A percentile compares a stretch with the other conserved stretches of the same genome.
Conservation (phyloP, 2,113 vertebrate species). For the Toxostoma redivivum region DNA sequence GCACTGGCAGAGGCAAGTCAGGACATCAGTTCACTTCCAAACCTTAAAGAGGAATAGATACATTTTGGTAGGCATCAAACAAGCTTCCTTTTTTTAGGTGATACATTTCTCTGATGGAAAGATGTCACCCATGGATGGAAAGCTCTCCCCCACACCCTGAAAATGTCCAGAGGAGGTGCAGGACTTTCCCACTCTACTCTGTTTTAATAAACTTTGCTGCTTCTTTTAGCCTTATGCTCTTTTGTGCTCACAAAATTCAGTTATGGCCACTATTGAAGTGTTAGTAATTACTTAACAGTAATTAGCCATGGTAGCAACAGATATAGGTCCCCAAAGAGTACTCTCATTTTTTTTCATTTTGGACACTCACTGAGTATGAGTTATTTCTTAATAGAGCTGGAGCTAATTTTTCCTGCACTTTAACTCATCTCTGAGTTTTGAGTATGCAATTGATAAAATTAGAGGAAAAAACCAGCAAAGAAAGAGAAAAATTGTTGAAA, state of each 20-base stretch:
- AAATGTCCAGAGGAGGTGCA: neutral
- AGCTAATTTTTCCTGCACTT: neutral
- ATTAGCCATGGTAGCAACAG: neutral
- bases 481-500: neutral
- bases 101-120: neutral
- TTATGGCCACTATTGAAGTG: neutral
- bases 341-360: neutral
- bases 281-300: neutral
- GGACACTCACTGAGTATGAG: neutral
- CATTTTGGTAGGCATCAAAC: neutral
- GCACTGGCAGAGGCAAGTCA: neutral
- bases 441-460: neutral
- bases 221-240: neutral
- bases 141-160: neutral
- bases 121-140: no score
- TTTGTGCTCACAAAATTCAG: neutral
- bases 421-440: neutral
- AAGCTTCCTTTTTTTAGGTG: neutral
- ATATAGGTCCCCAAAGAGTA: neutral
- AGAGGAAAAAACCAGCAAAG: accelerated
- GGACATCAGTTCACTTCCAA: neutral
- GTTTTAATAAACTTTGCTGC: neutral
- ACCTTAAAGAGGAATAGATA: neutral
- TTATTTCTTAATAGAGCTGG: neutral
- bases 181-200: neutral